Conservation (phyloP, 2,113 vertebrate species). For the Speoplatyrhinus poulsoni region DNA sequence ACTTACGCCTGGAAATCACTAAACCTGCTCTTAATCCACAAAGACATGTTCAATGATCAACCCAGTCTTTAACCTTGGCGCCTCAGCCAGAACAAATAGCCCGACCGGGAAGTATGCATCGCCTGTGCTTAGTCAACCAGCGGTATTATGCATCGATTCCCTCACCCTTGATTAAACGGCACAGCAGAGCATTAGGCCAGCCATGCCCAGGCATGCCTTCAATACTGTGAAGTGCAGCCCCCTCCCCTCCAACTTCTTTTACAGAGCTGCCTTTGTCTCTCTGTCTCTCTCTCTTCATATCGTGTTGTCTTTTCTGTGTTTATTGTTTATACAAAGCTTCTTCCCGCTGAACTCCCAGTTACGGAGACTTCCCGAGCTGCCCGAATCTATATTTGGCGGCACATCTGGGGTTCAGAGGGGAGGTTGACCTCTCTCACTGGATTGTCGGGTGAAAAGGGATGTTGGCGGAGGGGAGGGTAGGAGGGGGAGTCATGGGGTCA, state of each 20-base stretch:
- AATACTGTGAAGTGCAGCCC: constrained; percentile 4
- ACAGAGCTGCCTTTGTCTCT: constrained; percentile 1
- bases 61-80: constrained; percentile 63
- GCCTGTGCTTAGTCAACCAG: constrained; percentile 61
- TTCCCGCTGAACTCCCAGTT: constrained; percentile 17
- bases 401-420: constrained; percentile 45
- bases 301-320: constrained; percentile 56
- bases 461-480: neutral
- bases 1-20: constrained; percentile 68
- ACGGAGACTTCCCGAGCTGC: constrained; percentile 26
- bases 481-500: constrained; percentile 30
- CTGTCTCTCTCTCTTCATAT: constrained; percentile 7
- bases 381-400: constrained; percentile 58
- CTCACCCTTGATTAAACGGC: constrained; percentile 61
- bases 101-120: constrained; percentile 63
- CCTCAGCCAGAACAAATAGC: constrained; percentile 70
- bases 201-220: constrained; percentile 34
- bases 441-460: constrained; percentile 18
- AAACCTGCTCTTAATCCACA: constrained; percentile 59
- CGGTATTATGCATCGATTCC: constrained; percentile 59
- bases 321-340: constrained; percentile 50
- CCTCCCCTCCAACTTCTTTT: constrained; percentile 1
- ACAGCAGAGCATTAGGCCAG: constrained; percentile 64
- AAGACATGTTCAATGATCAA: constrained; percentile 75
- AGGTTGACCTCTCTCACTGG: constrained; percentile 52